phyloP scores from a whole-genome alignment of 1,140 invertebrate species.

The Drosophila burlai region DNA sequence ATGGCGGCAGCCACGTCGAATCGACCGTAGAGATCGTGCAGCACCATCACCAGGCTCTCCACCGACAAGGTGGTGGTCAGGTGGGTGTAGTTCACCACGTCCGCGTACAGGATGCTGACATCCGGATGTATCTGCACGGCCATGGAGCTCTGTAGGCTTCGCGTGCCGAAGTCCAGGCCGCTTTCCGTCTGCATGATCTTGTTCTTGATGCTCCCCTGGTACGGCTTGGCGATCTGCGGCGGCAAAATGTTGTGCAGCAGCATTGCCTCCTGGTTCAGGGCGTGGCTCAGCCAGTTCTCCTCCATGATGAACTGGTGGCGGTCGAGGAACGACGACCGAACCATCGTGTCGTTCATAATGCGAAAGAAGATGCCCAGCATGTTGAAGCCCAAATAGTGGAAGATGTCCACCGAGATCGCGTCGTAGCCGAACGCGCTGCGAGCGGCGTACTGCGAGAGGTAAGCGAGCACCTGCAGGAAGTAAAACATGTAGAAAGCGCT shows the following conservation, averaged over 20 bases:
- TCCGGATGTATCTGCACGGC: conserved; percentile 94
- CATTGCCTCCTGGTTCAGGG: conserved; percentile 94
- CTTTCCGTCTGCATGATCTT: conserved; percentile 86
- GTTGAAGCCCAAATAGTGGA: conserved; percentile 92
- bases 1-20: conserved; percentile 95
- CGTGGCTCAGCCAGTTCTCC: conserved; percentile 91
- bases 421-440: background rate
- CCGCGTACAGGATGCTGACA: conserved; percentile 97
- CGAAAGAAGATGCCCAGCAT: conserved; percentile 93
- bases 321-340: conserved; percentile 94
- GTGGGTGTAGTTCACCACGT: conserved; percentile 97
- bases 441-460: background rate
- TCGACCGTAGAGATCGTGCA: conserved; percentile 97
- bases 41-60: conserved; percentile 92
- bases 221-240: conserved; percentile 92
- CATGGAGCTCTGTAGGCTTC: conserved; percentile 88
- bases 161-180: background rate
- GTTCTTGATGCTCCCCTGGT: conserved; percentile 90
- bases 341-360: conserved; percentile 93
- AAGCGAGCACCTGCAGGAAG: conserved; percentile 87
- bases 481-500: conserved; percentile 88
- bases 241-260: conserved; percentile 95
- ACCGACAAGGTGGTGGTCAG: conserved; percentile 93
- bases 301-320: conserved; percentile 93
- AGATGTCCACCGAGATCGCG: conserved; percentile 86